Evolutionary conservation across 1,140 invertebrate genomes (phyloP), one percentile per base, ranked within the genome.

Genomic region (Drosophila parabipectinata): DNA sequence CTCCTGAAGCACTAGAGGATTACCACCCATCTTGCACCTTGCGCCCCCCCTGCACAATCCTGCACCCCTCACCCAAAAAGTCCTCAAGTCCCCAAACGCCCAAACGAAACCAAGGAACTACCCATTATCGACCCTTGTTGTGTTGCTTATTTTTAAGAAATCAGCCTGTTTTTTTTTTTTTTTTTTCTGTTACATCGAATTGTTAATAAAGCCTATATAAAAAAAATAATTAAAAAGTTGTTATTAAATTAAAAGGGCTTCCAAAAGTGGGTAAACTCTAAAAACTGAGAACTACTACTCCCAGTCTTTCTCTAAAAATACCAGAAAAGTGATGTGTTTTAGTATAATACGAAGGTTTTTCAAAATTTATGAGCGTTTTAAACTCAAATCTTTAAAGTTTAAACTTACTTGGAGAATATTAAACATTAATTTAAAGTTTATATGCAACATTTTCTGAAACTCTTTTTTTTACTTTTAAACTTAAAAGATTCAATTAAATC

Each of bases 111-210:
- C 34, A 37, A 37, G 34, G 34, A 37, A 37, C 26, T 37, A 4
- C 51, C 53, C 75, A 32, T 39, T 28, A 18, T 14, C 44, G 50
- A 56, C 7, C 48, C 58, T 10, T 45, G 24, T 52, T 62, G 69
- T 82, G 79, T 87, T 88, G 66, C 78, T 45, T 87, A 88, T 66
- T 87, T 83, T 88, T 85, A 85, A 82, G 81, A 45, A 50, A 10
- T 8, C 24, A 24, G 14, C 55, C 61, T 73, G 61, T 74, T 61
- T 71, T 71, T 64, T 9, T 56, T 0, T 5, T 57, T 44, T 55
- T 61, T 68, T 71, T 69, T 81, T 68, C 67, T 72, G 66, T 64
- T 73, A 69, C 74, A 52, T 57, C 21, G 64, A 67, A 41, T 50
- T 60, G 58, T 71, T 61, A 62, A 85, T 74, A 80, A 75, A 68